Base-by-base conservation (phyloP, 2,113 vertebrate species). In the Osmerus eperlanus region DNA sequence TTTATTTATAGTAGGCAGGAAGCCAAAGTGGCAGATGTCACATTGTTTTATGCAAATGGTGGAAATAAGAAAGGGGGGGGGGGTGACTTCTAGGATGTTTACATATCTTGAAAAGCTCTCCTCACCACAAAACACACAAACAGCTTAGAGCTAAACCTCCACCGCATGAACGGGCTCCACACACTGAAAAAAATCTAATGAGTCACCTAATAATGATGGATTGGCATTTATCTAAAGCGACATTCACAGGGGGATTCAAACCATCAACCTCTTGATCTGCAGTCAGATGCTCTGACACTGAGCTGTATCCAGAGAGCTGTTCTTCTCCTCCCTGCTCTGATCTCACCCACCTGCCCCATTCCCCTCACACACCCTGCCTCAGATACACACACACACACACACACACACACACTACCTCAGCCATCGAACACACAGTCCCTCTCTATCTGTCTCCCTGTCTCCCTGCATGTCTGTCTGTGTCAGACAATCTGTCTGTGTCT, bases 81-180 rank as follows among this genome's bases (percentile, higher is more conserved):
- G 29, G 65, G 65, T 51, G 65, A 28, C 67, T 79, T 78, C 16
- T 3, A 72, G 71, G 62, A 66, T 65, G 77, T 86, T 86, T 82
- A 73, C 66, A 55, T 11, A 29, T 78, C 81, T 79, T 78, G 58
- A 81, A 85, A 85, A 72, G 74, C 67, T 68, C 74, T 77, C 36
- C n/a, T 53, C 71, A 1, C 68, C 3, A 12, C 55, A 75, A 72
- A 84, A 78, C 70, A 77, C 72, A 79, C 77, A 78, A 87, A 84
- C 64, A 19, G 71, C 81, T 89, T 81, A 83, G 58, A 19, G 71
- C 80, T 90, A 79, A 79, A 82, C 28, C 66, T 66, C 70, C 11
- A 47, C 53, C 73, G 70, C 58, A 84, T 68, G 73, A 21, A 63
- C 83, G 77, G 70, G 36, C 47, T 70, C 73, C 53, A 23, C 72